Evolutionary conservation across 2,888 invertebrate species (phyloP).

Genomic region (Drosophila antonietae): DNA sequence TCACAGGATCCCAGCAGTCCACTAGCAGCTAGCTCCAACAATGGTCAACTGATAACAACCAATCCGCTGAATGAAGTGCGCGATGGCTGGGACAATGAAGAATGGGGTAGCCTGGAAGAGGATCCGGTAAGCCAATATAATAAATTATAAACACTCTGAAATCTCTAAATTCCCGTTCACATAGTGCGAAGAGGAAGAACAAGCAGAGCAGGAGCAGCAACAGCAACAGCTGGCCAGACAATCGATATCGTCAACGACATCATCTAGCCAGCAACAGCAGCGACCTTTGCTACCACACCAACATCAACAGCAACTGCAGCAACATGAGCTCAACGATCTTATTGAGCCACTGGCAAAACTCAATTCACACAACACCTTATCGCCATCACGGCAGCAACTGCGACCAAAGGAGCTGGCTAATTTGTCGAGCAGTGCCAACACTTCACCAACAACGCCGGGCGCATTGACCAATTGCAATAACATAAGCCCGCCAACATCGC

Average conservation of each 20-base stretch:
- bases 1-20: constrained; percentile 85
- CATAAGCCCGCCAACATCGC: constrained; percentile 80
- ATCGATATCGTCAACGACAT: constrained; percentile 77
- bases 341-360: constrained; percentile 82
- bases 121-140: constrained; percentile 87
- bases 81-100: constrained; percentile 93
- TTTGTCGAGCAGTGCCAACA: constrained; percentile 76
- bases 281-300: constrained; percentile 68
- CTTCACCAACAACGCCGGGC: constrained; percentile 73
- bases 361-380: constrained; percentile 76
- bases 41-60: constrained; percentile 85
- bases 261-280: constrained; percentile 77
- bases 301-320: constrained; percentile 81
- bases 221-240: constrained; percentile 80
- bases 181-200: constrained; percentile 84
- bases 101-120: constrained; percentile 94
- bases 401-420: constrained; percentile 83
- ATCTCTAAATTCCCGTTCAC: neutral
- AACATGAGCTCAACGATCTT: constrained; percentile 81
- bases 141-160: neutral
- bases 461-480: constrained; percentile 83
- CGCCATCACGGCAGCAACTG: constrained; percentile 71
- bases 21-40: constrained; percentile 82
- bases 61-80: constrained; percentile 86
- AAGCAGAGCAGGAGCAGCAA: constrained; percentile 82